These are phyloP conservation scores for Petaurus breviceps DNA, from an alignment of 2,113 vertebrate species.

Conservation along the genomic window DNA sequence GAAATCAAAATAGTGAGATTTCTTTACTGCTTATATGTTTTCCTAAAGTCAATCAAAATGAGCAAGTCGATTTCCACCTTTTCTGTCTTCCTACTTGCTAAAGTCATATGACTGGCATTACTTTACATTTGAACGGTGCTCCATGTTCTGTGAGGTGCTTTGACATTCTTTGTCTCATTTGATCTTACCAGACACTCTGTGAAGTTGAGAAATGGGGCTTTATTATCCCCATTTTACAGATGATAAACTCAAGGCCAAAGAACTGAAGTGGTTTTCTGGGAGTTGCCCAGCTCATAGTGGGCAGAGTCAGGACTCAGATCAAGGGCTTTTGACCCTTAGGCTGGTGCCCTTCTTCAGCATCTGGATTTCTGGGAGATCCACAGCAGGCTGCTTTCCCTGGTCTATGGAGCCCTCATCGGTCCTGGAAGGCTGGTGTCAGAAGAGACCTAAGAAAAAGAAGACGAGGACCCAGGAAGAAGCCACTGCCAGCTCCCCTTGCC, in stretches of 20 bases:
- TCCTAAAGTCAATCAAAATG: neutral
- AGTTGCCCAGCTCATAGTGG: slow-evolving; percentile 3
- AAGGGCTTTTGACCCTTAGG: slow-evolving; percentile 23
- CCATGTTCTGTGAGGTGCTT: neutral
- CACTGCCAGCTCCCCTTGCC: neutral
- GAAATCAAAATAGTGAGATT: neutral
- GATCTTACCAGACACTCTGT: neutral
- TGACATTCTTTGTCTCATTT: neutral
- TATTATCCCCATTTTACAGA: slow-evolving; percentile 43
- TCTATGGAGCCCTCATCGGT: neutral
- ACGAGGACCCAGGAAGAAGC: neutral
- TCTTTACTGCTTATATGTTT: neutral
- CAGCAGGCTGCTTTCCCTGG: slow-evolving; percentile 43
- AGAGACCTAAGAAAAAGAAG: neutral
- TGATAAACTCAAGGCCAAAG: slow-evolving; percentile 59
- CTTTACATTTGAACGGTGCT: neutral
- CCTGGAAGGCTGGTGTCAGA: slow-evolving; percentile 30
- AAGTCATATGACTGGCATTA: neutral
- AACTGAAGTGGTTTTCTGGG: slow-evolving; percentile 51
- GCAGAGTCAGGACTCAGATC: slow-evolving; percentile 66
- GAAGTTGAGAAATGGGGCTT: slow-evolving; percentile 41
- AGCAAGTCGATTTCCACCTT: neutral
- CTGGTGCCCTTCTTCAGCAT: neutral
- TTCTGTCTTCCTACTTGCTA: neutral
- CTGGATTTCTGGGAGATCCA: neutral